Conservation (phyloP, 2,113 vertebrate genomes). For the Tautogolabrus adspersus region DNA sequence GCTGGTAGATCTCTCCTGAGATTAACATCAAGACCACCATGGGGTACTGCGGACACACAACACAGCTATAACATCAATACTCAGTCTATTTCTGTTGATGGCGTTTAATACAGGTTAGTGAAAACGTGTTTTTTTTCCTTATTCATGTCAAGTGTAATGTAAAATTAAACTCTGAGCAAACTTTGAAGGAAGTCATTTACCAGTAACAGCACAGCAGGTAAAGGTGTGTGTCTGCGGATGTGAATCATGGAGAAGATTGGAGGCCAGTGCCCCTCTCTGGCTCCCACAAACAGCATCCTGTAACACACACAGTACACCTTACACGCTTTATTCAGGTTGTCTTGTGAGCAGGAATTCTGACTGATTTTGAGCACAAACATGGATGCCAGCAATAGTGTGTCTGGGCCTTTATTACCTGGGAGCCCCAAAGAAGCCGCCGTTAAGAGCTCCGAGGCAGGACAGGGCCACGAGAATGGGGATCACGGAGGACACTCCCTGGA, state of each 20-base stretch:
- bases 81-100: too few species aligned
- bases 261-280: slow-evolving; percentile 97
- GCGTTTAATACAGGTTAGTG: too few species aligned
- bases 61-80: background rate
- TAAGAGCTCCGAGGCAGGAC: slow-evolving; percentile 90
- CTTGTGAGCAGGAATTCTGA: too few species aligned
- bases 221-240: slow-evolving; percentile 92
- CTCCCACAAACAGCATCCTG: slow-evolving; percentile 96
- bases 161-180: too few species aligned
- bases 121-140: too few species aligned
- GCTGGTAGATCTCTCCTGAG: slow-evolving; percentile 87
- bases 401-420: slow-evolving; percentile 82
- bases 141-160: too few species aligned
- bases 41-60: slow-evolving; percentile 82
- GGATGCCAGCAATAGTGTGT: too few species aligned
- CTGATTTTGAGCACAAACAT: background rate
- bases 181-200: slow-evolving; percentile 75
- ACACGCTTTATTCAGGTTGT: background rate
- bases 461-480: slow-evolving; percentile 88
- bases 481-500: slow-evolving; percentile 81
- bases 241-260: slow-evolving; percentile 98
- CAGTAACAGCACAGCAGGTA: slow-evolving; percentile 95
- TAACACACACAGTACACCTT: background rate
- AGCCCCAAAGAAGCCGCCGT: slow-evolving; percentile 86
- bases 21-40: slow-evolving; percentile 84